phyloP scores from a whole-genome alignment of 1,140 invertebrate species.

The Reticulitermes speratus region DNA sequence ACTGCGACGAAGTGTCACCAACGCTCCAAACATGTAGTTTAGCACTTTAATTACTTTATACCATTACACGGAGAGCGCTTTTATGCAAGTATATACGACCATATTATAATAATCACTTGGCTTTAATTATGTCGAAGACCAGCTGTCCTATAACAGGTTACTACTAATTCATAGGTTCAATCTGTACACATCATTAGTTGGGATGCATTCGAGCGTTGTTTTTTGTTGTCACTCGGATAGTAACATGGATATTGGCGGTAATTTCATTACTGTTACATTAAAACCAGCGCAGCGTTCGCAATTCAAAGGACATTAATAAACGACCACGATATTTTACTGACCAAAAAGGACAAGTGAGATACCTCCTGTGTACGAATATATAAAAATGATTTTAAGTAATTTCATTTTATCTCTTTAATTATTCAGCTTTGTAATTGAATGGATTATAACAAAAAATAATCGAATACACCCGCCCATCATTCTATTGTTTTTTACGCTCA shows the following conservation, averaged over 20 bases:
- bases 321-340: background rate
- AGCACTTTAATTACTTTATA: conserved; percentile 4
- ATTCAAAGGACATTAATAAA: background rate
- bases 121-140: background rate
- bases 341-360: background rate
- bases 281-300: background rate
- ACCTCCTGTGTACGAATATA: too few relatives aligned
- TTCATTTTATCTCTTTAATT: too few relatives aligned
- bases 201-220: background rate
- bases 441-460: too few relatives aligned
- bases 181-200: background rate
- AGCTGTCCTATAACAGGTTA: background rate
- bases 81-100: background rate
- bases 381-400: too few relatives aligned
- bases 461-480: too few relatives aligned
- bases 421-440: too few relatives aligned
- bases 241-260: conserved; percentile 3
- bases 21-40: conserved; percentile 15
- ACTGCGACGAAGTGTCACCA: conserved; percentile 4
- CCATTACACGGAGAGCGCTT: background rate
- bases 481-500: too few relatives aligned
- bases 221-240: background rate
- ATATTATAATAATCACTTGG: background rate
- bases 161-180: background rate
- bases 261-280: background rate